A percentile compares a stretch with the other conserved stretches of the same genome.
Conservation (phyloP, 2,113 vertebrate species). For the Siphamia tubifer region DNA sequence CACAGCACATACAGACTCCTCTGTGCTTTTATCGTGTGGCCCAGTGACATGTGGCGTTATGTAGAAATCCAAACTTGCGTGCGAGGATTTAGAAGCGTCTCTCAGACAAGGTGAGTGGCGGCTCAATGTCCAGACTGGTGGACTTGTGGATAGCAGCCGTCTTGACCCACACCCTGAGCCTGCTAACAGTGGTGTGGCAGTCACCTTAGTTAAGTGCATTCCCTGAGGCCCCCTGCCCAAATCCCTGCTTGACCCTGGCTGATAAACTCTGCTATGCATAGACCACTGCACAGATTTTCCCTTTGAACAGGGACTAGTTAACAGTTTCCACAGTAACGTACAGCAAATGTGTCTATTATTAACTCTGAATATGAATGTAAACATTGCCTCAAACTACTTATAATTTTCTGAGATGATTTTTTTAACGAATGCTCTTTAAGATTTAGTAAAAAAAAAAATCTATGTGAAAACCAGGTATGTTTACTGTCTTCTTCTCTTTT, state of each 20-base stretch:
- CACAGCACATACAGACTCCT: slow-evolving; percentile 6
- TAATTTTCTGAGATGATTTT: too few species aligned
- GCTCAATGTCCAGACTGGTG: slow-evolving; percentile 60
- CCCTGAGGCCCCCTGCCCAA: slow-evolving; percentile 65
- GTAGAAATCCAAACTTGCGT: slow-evolving; percentile 36
- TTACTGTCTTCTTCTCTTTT: too few species aligned
- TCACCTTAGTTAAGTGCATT: slow-evolving; percentile 82
- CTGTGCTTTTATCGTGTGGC: slow-evolving; percentile 25
- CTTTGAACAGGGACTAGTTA: slow-evolving; percentile 21
- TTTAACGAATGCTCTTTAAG: too few species aligned
- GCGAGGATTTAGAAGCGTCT: slow-evolving; percentile 47
- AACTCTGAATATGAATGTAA: too few species aligned
- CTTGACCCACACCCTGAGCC: slow-evolving; percentile 62
- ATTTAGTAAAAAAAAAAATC: too few species aligned
- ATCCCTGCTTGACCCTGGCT: slow-evolving; percentile 79
- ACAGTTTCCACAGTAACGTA: slow-evolving; percentile 11
- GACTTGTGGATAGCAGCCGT: slow-evolving; percentile 38
- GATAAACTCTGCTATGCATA: slow-evolving; percentile 78
- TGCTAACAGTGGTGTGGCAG: slow-evolving; percentile 69
- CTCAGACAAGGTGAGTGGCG: slow-evolving; percentile 42
- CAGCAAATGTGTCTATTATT: not conserved
- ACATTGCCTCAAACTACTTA: too few species aligned
- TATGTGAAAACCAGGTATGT: too few species aligned
- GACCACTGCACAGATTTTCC: slow-evolving; percentile 36
- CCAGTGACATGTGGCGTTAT: slow-evolving; percentile 54